A percentile compares a stretch with the other conserved stretches of the same genome.
Conservation (phyloP, 53 echinoderm and acorn worm species). For the Mesocentrotus franciscanus region DNA sequence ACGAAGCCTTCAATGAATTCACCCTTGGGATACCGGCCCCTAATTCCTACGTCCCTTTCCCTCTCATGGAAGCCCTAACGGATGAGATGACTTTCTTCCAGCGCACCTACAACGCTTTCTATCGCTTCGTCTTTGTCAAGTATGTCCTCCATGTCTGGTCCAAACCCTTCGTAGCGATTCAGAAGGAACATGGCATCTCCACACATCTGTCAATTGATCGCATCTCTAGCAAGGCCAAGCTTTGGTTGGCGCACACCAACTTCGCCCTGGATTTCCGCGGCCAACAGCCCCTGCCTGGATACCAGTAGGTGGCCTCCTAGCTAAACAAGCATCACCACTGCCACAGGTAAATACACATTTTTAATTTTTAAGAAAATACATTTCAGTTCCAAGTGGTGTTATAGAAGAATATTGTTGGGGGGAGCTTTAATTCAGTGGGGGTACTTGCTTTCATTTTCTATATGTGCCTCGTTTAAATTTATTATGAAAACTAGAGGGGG, state of each 20-base stretch:
- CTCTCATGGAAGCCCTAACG: slow-evolving; percentile 64
- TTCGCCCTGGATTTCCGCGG: slow-evolving; percentile 77
- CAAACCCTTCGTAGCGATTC: slow-evolving; percentile 71
- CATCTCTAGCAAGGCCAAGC: slow-evolving; percentile 68
- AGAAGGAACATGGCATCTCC: slow-evolving; percentile 65
- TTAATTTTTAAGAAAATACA: not conserved
- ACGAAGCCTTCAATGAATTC: slow-evolving; percentile 63
- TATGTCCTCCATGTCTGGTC: slow-evolving; percentile 68
- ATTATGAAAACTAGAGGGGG: no score
- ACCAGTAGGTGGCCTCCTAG: slow-evolving; percentile 80
- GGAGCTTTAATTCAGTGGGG: no score
- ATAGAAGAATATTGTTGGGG: no score
- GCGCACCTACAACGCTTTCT: slow-evolving; percentile 73
- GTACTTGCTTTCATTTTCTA: no score
- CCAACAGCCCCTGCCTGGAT: slow-evolving; percentile 80
- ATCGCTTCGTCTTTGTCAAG: slow-evolving; percentile 57
- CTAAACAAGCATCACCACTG: slow-evolving; percentile 70
- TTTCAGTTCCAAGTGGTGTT: no score
- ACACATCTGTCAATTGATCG: slow-evolving; percentile 64
- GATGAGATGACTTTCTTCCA: slow-evolving; percentile 79
- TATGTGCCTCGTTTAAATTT: no score
- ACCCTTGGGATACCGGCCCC: slow-evolving; percentile 73
- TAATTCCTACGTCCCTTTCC: slow-evolving; percentile 77
- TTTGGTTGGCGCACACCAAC: slow-evolving; percentile 85
- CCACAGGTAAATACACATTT: slow-evolving; percentile 65